Evolutionary conservation across 1,140 invertebrate species (phyloP).

Genomic region (Drosophila nannoptera): DNA sequence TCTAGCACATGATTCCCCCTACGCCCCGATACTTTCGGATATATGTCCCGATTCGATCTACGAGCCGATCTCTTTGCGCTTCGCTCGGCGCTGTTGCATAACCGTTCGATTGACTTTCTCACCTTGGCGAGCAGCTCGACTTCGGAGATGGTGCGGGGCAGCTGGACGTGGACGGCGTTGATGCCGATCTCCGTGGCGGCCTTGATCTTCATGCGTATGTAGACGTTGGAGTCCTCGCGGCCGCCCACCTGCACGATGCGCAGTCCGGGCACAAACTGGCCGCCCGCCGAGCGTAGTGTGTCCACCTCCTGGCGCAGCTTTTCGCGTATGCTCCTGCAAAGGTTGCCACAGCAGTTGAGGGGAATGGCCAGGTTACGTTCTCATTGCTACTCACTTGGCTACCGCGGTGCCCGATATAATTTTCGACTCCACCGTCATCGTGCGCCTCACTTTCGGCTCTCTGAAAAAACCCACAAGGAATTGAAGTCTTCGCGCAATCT

Average conservation of each 20-base stretch:
- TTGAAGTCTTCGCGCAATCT: constrained; percentile 11
- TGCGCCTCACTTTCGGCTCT: constrained; percentile 33
- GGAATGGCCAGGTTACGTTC: not conserved
- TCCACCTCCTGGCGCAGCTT: constrained; percentile 85
- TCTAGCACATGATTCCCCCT: not conserved
- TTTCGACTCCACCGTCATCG: constrained; percentile 79
- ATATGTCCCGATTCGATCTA: not conserved
- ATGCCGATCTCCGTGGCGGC: constrained; percentile 95
- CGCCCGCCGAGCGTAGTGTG: constrained; percentile 81
- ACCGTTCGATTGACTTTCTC: constrained; percentile 39
- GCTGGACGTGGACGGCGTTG: constrained; percentile 87
- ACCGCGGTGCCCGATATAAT: constrained; percentile 83
- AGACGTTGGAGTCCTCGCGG: constrained; percentile 99
- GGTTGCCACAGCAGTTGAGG: constrained; percentile 14
- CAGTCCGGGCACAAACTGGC: constrained; percentile 87
- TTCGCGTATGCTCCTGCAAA: constrained; percentile 86
- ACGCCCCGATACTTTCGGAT: too few relatives aligned
- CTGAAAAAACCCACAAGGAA: constrained; percentile 49
- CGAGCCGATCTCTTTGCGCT: not conserved
- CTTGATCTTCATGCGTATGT: constrained; percentile 98
- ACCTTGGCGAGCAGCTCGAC: constrained; percentile 83
- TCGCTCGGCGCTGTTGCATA: constrained; percentile 36
- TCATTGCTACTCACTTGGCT: constrained; percentile 79
- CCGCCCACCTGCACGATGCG: constrained; percentile 94
- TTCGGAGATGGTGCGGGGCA: constrained; percentile 91